Base-by-base conservation (phyloP, 2,888 invertebrate species). In the Cephus pulcher region DNA sequence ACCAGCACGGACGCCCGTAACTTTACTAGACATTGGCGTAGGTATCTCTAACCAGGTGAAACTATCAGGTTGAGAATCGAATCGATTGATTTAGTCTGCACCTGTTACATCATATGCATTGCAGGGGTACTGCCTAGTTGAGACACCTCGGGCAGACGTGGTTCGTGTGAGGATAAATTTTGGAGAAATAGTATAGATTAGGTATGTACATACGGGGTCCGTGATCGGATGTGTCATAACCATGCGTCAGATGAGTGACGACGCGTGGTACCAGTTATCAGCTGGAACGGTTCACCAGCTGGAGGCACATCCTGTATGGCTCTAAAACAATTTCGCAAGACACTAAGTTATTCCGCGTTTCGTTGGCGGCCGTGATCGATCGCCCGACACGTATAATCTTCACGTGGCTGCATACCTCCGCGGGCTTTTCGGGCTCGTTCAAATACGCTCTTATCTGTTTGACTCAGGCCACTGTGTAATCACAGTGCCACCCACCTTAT, bases 371-470 rank as follows among this genome's bases (percentile, higher is more conserved):
- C 32, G 80, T 86, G 85, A 86, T 86, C 81, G 85, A 86, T 86
- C 82, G 82, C 77, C 35, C 77, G 78, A 71, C 74, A 80, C 34
- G 71, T 34, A 71, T 79, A 81, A 86, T 84, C 83, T 84, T 74
- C 34, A 73, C 69, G 75, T 56, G 34, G 73, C 69, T 70, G 80
- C 75, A 73, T 73, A n/a, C 77, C 34, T 71, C 32, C 71, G 71
- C 71, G 33, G 23, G 71, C 23, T 56, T 56, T 56, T 56, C 56
- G 56, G 56, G 69, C 34, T 6, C 73, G 77, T 77, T 73, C 73
- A 34, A 79, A 73, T 79, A 81, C 79, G 82, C 81, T 77, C 87
- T 86, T 86, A 86, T 86, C 86, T 84, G 80, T 81, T 76, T 80
- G 76, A 81, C 71, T n/a, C 86, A 87, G 86, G 81, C 84, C 73